Base-by-base conservation (phyloP, 2,113 vertebrate species). In the Epinephelus lanceolatus region DNA sequence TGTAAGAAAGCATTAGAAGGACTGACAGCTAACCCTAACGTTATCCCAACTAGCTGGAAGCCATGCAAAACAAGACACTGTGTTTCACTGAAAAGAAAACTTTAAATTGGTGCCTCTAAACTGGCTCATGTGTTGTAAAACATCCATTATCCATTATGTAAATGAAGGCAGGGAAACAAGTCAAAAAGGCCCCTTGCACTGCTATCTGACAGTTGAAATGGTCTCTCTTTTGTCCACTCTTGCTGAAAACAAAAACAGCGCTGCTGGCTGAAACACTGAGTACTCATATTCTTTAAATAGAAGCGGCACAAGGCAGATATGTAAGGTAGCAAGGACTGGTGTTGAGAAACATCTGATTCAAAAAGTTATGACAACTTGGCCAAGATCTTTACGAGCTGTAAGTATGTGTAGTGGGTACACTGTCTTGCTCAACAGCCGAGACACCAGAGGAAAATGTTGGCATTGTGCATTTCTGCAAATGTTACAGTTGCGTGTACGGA, bases 351-450 rank as follows among this genome's bases (percentile, higher is more conserved):
- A 65, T 47, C 23, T 14, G 8, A 62, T 57, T 67, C 9, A 47
- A 30, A 80, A 72, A 57, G 25, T 47, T 30, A 4, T 15, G 42
- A 69, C 55, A 69, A 55, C 76, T 9, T 40, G 21, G 33, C 61
- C 74, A 56, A 55, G 49, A 42, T 19, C n/a, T 53, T 21, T 10
- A 6, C 0, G 0, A 59, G 8, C 21, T 51, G 21, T 30, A 19
- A 65, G n/a, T 21, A 25, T 19, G 27, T 45, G 57, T 13, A 56
- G 40, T 37, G 3, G 47, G 63, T 30, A 56, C 30, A 59, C 19
- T 37, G 27, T 59, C 1, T 27, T 21, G 18, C 25, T n/a, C 25
- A 47, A 49, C 33, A 37, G 33, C 33, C 33, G 1, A 6, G 33
- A 6, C 33, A 37, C 33, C 33, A 37, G 33, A 37, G 33, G 30